These are phyloP conservation scores for Solenopsis invicta DNA, from an alignment of 1,140 invertebrate species.

Conservation along the genomic window DNA sequence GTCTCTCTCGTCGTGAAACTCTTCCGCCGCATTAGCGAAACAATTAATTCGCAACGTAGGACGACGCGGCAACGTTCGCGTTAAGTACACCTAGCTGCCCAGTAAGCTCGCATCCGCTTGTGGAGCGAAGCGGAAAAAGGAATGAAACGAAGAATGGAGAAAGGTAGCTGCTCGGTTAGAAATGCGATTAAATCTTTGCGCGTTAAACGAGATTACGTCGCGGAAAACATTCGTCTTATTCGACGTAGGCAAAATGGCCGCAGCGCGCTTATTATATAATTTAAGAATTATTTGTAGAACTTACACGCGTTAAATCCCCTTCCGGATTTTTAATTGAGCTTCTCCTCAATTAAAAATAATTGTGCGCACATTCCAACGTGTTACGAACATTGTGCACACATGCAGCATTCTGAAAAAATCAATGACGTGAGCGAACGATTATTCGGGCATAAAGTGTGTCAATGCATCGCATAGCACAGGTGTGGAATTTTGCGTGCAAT, in stretches of 20 bases:
- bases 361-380: no score
- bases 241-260: conserved; percentile 42
- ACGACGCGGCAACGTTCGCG: conserved; percentile 63
- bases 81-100: conserved; percentile 56
- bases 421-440: no score
- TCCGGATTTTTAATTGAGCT: conserved; percentile 12
- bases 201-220: conserved; percentile 60
- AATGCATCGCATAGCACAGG: no score
- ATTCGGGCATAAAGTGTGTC: no score
- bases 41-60: conserved; percentile 79
- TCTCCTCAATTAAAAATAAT: neutral
- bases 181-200: conserved; percentile 72
- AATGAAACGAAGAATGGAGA: conserved; percentile 23
- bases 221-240: conserved; percentile 56
- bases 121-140: conserved; percentile 57
- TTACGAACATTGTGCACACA: no score
- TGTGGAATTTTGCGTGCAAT: neutral
- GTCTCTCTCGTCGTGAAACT: conserved; percentile 26
- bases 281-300: conserved; percentile 34
- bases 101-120: conserved; percentile 32
- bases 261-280: conserved; percentile 20
- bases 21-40: conserved; percentile 72
- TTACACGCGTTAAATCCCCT: neutral
- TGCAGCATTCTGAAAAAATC: no score
- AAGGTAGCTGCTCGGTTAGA: conserved; percentile 58